phyloP scores from a whole-genome alignment of 2,113 vertebrate species.

The Istiophorus platypterus region DNA sequence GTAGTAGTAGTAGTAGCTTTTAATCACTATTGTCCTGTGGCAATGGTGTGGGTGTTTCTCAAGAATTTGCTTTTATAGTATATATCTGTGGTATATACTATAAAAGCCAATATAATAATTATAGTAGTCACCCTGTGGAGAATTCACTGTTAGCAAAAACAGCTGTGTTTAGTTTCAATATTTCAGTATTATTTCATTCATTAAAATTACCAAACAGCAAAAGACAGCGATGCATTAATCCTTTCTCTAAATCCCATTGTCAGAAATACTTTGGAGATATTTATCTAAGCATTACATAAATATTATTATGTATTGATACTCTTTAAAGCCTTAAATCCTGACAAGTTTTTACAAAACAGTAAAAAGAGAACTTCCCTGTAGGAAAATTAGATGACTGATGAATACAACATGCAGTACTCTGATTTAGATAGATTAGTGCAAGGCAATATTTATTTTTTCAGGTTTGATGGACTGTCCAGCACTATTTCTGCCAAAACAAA shows the following conservation, averaged over 20 bases:
- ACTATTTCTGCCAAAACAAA: constrained; percentile 21
- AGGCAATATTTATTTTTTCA: background rate
- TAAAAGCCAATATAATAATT: too few relatives aligned
- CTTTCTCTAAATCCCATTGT: background rate
- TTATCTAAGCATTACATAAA: constrained; percentile 5
- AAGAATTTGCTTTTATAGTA: constrained; percentile 30
- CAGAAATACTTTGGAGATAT: background rate
- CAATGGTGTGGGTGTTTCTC: constrained; percentile 35
- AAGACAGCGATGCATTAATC: background rate
- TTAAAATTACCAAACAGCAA: background rate
- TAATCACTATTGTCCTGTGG: constrained; percentile 30
- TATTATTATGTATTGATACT: background rate
- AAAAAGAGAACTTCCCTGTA: background rate
- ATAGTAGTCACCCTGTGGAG: background rate
- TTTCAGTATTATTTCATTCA: background rate
- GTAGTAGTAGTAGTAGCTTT: constrained; percentile 40
- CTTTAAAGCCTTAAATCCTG: background rate
- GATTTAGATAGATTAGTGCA: background rate
- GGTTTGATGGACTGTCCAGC: background rate
- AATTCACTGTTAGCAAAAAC: constrained; percentile 20
- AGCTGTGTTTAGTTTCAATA: background rate
- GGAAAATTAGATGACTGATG: constrained; percentile 7
- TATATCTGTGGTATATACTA: too few relatives aligned
- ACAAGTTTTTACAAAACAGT: background rate
- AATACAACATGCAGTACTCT: background rate